Evolutionary conservation across 2,797 vertebrate genomes (phyloP).

Genomic region (Phataginus tetradactyla): DNA sequence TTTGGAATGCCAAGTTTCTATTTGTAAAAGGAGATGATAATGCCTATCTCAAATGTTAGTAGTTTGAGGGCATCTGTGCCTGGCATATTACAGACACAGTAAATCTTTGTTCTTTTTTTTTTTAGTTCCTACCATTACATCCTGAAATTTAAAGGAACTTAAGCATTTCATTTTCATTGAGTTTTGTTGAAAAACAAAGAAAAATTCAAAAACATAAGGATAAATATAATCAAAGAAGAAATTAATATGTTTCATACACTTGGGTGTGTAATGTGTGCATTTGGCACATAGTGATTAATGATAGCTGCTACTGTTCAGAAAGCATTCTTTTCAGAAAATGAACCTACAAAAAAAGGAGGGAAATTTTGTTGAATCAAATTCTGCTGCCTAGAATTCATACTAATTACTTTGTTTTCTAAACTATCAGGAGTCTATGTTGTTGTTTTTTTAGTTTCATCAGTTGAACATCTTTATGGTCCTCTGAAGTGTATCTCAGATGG

Average conservation of each 20-base stretch:
- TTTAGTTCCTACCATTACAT: not conserved
- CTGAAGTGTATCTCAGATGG: slow-evolving; percentile 21
- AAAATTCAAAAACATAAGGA: not conserved
- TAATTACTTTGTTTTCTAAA: slow-evolving; percentile 44
- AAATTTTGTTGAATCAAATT: slow-evolving; percentile 1
- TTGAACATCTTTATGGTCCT: slow-evolving; percentile 33
- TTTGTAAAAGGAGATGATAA: not conserved
- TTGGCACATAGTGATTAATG: not conserved
- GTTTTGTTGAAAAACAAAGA: slow-evolving; percentile 45
- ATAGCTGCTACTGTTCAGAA: not conserved
- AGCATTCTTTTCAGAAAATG: slow-evolving; percentile 38
- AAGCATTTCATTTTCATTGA: slow-evolving; percentile 29
- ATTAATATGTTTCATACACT: not conserved
- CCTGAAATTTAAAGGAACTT: slow-evolving; percentile 29
- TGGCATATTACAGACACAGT: not conserved
- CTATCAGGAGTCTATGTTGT: not conserved
- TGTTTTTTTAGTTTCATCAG: not conserved
- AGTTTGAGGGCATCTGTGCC: not conserved
- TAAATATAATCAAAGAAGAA: slow-evolving; percentile 16
- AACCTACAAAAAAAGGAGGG: slow-evolving; percentile 28
- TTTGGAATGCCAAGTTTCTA: not conserved
- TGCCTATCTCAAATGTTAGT: not conserved
- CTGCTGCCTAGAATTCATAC: slow-evolving; percentile 38
- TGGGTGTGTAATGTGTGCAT: not conserved
- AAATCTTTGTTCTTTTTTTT: not conserved